Conservation (phyloP, 2,113 vertebrate species). For the Prionailurus viverrinus region DNA sequence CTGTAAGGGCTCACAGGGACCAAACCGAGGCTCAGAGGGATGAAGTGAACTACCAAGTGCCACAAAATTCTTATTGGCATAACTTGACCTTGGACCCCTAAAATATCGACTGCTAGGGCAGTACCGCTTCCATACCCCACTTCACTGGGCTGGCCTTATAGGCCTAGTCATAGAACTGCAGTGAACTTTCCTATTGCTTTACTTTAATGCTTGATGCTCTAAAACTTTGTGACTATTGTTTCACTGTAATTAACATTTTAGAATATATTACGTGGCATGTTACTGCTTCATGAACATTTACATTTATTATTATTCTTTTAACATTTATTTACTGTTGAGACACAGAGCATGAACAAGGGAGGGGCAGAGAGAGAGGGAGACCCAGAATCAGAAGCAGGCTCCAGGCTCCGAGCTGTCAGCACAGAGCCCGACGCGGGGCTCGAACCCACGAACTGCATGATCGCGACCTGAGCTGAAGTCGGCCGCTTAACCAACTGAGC, state of each 20-base stretch:
- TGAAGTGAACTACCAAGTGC: conserved; percentile 46
- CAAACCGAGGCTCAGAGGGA: neutral
- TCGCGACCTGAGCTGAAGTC: no score
- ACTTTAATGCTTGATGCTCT: conserved; percentile 12
- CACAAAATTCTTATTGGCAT: neutral
- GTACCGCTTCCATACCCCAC: neutral
- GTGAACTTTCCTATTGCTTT: conserved; percentile 52
- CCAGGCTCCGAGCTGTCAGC: no score
- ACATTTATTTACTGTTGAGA: no score
- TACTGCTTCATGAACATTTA: conserved; percentile 42
- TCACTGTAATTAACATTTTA: conserved; percentile 47
- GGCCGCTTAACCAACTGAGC: no score
- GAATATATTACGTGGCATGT: neutral
- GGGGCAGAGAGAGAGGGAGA: no score
- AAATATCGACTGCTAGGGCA: neutral
- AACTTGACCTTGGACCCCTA: neutral
- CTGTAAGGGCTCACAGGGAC: neutral
- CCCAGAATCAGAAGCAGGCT: no score
- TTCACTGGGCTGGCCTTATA: neutral
- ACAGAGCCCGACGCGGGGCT: no score
- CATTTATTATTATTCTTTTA: no score
- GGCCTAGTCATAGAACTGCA: neutral
- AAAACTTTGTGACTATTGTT: conserved; percentile 11
- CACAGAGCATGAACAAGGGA: no score
- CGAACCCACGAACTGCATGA: no score